Conservation (phyloP, 1,140 invertebrate species). For the Aplysia californica region DNA sequence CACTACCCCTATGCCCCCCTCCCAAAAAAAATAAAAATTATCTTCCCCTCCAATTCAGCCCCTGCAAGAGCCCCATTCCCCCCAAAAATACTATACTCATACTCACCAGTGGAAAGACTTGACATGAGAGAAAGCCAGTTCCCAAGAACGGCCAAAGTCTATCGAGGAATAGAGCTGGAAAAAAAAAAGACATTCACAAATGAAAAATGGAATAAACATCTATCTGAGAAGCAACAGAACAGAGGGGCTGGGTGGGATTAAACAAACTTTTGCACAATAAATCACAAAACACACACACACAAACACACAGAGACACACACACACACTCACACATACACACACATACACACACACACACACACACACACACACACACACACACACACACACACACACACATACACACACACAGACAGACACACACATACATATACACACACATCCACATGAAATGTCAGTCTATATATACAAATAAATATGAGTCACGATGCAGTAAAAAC, state of each 20-base stretch:
- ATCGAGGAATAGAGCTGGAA: slow-evolving; percentile 80
- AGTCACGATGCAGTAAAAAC: too few relatives aligned
- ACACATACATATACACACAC: slow-evolving; percentile 7
- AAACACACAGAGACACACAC: slow-evolving; percentile 6
- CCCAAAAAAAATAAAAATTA: neutral
- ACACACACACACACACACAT: neutral
- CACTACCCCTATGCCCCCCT: too few relatives aligned
- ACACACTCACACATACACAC: slow-evolving; percentile 3
- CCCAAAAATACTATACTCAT: too few relatives aligned
- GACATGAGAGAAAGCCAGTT: slow-evolving; percentile 76
- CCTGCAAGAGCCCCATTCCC: too few relatives aligned
- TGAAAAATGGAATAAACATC: too few relatives aligned
- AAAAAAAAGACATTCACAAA: slow-evolving; percentile 18
- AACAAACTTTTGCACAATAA: too few relatives aligned
- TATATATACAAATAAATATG: too few relatives aligned
- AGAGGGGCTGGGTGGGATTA: too few relatives aligned
- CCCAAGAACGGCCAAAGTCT: slow-evolving; percentile 81
- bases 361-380: too few relatives aligned
- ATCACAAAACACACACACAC: too few relatives aligned
- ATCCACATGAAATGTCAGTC: neutral
- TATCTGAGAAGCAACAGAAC: too few relatives aligned
- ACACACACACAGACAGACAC: slow-evolving; percentile 2
- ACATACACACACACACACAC: neutral
- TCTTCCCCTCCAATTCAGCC: too few relatives aligned
- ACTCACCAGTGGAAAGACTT: slow-evolving; percentile 80